These are phyloP conservation scores for Sylvia borin DNA, from an alignment of 2,797 vertebrate species.

Conservation along the genomic window DNA sequence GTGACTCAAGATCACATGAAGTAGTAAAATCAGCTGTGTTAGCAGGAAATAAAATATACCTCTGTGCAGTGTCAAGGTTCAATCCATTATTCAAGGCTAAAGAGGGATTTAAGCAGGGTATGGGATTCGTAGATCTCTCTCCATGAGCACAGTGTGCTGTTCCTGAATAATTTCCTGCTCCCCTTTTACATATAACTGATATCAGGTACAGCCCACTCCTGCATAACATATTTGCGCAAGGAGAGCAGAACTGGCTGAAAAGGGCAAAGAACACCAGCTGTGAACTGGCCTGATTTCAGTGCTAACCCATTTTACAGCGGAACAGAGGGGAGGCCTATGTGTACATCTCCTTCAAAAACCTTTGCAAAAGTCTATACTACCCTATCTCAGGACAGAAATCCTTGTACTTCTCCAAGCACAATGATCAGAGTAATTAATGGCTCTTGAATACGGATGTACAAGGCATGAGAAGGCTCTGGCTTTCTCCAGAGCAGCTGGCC, in stretches of 20 bases:
- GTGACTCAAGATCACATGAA: not conserved
- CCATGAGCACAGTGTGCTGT: not conserved
- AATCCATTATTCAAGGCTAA: not conserved
- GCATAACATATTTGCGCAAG: not conserved
- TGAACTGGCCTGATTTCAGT: not conserved
- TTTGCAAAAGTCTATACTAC: not conserved
- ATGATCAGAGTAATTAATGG: not conserved
- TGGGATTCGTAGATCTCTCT: not conserved
- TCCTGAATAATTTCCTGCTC: not conserved
- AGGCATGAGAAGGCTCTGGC: not conserved
- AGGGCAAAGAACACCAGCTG: slow-evolving; percentile 7
- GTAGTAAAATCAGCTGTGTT: not conserved
- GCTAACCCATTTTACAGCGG: not conserved
- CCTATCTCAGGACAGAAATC: not conserved
- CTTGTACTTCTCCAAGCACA: not conserved
- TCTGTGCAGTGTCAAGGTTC: slow-evolving; percentile 19
- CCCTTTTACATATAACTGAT: not conserved
- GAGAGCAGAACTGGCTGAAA: slow-evolving; percentile 3
- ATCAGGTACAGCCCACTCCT: not conserved
- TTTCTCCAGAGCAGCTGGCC: not conserved
- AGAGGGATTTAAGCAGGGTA: not conserved
- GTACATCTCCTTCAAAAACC: not conserved
- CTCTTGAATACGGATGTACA: not conserved
- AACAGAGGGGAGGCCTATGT: not conserved
- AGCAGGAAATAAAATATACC: not conserved